These are phyloP conservation scores for Nymphalis polychloros DNA, from an alignment of 2,888 invertebrate species.

Conservation along the genomic window DNA sequence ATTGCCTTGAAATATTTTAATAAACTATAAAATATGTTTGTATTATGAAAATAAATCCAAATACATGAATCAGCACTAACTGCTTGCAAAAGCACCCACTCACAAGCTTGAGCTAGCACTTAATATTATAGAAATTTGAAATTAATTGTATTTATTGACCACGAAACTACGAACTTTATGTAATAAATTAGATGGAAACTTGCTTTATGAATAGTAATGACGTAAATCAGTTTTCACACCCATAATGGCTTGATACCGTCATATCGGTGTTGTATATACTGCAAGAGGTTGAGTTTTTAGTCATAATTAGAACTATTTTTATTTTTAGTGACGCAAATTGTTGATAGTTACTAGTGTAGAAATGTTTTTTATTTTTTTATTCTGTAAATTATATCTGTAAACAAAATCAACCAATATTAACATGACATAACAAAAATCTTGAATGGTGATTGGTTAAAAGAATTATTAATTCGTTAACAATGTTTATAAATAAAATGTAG, in stretches of 20 bases:
- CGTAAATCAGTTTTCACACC: constrained; percentile 28
- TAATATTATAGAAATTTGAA: constrained; percentile 43
- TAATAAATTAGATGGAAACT: constrained; percentile 28
- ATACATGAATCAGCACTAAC: constrained; percentile 66
- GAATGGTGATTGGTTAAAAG: constrained; percentile 69
- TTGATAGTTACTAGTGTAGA: not conserved
- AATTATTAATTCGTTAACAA: constrained; percentile 34
- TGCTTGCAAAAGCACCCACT: constrained; percentile 71
- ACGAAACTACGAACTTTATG: constrained; percentile 33
- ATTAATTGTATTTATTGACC: constrained; percentile 35
- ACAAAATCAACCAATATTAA: constrained; percentile 13
- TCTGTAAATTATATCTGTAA: not conserved
- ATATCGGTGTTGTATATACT: constrained; percentile 32
- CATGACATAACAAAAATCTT: constrained; percentile 13
- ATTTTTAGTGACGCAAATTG: not conserved
- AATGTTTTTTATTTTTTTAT: not conserved
- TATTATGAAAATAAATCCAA: constrained; percentile 56
- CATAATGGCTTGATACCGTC: constrained; percentile 12
- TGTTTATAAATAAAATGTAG: constrained; percentile 14
- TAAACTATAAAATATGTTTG: not conserved
- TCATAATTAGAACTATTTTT: constrained; percentile 4
- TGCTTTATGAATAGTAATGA: constrained; percentile 40
- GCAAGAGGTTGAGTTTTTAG: constrained; percentile 23
- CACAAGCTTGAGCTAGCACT: constrained; percentile 67
- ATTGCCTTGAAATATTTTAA: not conserved